Evolutionary conservation across 2,888 invertebrate genomes (phyloP).

Genomic region (Pseudococcus jackbeardsleyi): DNA sequence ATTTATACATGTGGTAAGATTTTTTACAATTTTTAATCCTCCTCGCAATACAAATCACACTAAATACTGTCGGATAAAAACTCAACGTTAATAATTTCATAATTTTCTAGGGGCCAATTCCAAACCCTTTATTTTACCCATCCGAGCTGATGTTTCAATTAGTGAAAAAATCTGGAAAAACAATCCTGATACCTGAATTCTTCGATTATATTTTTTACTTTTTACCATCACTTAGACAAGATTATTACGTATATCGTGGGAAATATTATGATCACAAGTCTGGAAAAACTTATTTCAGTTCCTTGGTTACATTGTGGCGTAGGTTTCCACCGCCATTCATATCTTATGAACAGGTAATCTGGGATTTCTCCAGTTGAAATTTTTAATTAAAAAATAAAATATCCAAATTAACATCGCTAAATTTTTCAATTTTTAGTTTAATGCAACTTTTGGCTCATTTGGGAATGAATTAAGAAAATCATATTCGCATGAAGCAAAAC

Average conservation of each 20-base stretch:
- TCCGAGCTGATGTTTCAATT: background rate
- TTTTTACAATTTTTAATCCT: background rate
- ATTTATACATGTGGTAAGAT: background rate
- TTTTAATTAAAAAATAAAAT: too few species aligned
- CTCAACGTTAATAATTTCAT: background rate
- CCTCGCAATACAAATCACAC: too few species aligned
- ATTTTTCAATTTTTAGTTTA: too few species aligned
- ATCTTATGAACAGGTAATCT: background rate
- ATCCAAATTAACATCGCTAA: too few species aligned
- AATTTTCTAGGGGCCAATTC: background rate
- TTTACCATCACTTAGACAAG: background rate
- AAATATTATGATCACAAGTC: background rate
- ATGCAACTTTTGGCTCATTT: too few species aligned
- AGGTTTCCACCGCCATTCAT: background rate
- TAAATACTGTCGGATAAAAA: too few species aligned
- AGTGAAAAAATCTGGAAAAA: background rate
- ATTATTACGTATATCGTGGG: background rate
- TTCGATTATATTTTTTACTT: background rate
- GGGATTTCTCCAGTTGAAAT: too few species aligned
- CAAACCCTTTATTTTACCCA: background rate
- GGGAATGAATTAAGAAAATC: too few species aligned
- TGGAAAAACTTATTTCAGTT: background rate
- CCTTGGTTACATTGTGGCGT: background rate
- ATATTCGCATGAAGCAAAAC: too few species aligned
- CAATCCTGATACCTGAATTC: background rate